A percentile compares a stretch with the other conserved stretches of the same genome.
phyloP scores from a whole-genome alignment of 2,888 invertebrate species.

The Tetheella fluctuosa region DNA sequence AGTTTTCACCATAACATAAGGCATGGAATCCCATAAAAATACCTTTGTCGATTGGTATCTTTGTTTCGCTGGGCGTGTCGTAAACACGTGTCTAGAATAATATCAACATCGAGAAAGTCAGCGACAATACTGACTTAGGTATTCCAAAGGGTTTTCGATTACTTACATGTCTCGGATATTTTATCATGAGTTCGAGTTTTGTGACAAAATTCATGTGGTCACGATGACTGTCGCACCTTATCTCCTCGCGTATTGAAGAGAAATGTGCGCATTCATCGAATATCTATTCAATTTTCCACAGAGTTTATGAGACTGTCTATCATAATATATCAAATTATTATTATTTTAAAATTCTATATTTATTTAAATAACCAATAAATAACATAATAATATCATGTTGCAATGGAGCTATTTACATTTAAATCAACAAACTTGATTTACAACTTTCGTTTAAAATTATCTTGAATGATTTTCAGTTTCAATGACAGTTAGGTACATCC shows the following conservation, averaged over 20 bases:
- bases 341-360: neutral
- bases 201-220: neutral
- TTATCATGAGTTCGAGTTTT: constrained; percentile 1
- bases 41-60: constrained; percentile 43
- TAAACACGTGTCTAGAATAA: constrained; percentile 66
- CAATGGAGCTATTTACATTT: too few relatives aligned
- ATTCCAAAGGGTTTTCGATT: constrained; percentile 59
- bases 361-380: neutral
- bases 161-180: constrained; percentile 34
- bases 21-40: constrained; percentile 38
- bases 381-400: neutral
- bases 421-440: neutral
- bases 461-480: neutral
- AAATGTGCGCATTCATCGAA: neutral
- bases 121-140: constrained; percentile 45
- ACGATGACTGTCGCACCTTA: neutral
- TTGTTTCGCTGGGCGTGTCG: constrained; percentile 51
- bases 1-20: constrained; percentile 36
- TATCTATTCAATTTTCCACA: neutral
- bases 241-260: neutral
- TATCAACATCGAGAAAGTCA: constrained; percentile 68
- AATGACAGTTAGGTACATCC: neutral
- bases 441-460: neutral
- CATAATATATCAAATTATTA: neutral
- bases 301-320: neutral